phyloP scores from a whole-genome alignment of 2,888 invertebrate genomes.

The Drosophila testacea region DNA sequence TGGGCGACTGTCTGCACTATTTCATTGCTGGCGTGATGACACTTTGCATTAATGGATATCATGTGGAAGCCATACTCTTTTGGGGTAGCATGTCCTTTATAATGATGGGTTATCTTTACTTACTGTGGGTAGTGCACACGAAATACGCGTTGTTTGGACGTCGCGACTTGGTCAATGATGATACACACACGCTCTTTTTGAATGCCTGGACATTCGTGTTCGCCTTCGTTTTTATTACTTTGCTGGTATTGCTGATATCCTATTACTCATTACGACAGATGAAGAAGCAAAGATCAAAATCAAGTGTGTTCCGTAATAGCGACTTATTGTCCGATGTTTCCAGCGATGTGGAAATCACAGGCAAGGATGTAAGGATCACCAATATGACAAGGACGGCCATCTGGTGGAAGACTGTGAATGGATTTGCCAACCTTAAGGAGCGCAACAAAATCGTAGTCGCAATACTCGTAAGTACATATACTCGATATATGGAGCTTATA shows the following conservation, averaged over 20 bases:
- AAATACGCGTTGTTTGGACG: conserved; percentile 17
- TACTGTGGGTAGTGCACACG: conserved; percentile 1
- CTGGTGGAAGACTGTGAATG: conserved; percentile 58
- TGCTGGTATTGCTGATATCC: conserved; percentile 32
- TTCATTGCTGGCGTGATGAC: conserved; percentile 42
- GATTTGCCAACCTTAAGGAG: conserved; percentile 27
- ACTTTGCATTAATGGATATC: conserved; percentile 38
- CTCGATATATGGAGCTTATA: too few relatives aligned
- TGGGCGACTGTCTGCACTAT: conserved; percentile 36
- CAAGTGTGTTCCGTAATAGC: neutral
- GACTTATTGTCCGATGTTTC: neutral
- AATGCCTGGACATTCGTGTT: conserved; percentile 23
- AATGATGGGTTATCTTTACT: conserved; percentile 28
- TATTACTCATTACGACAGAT: neutral
- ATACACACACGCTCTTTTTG: neutral
- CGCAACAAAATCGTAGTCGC: neutral
- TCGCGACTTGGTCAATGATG: neutral
- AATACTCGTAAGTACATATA: conserved; percentile 23
- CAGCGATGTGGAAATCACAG: conserved; percentile 42
- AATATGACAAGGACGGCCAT: neutral
- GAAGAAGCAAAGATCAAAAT: neutral
- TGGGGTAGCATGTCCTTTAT: conserved; percentile 51
- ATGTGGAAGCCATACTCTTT: conserved; percentile 14
- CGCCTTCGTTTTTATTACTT: neutral
- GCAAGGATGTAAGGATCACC: neutral